A percentile compares a stretch with the other conserved stretches of the same genome.
phyloP scores from a whole-genome alignment of 2,888 invertebrate species.

The Ormyrus nitidulus region DNA sequence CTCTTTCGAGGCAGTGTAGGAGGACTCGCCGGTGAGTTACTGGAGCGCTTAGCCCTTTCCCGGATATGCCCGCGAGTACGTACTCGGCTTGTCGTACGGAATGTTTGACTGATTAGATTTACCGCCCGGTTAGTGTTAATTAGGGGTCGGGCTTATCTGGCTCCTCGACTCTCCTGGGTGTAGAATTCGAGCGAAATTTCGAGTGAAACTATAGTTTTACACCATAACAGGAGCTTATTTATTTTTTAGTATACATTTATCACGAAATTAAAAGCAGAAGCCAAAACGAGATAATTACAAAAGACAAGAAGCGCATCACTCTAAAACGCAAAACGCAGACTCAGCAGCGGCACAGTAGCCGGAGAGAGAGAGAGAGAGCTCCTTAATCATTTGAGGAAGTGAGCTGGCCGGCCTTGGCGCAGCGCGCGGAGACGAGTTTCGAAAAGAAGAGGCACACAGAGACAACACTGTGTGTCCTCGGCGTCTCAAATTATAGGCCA shows the following conservation, averaged over 20 bases:
- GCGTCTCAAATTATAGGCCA: constrained; percentile 52
- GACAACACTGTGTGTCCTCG: not conserved
- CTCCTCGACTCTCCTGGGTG: not conserved
- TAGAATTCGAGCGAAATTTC: too few relatives aligned
- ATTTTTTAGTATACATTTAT: too few relatives aligned
- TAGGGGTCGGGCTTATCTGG: too few relatives aligned
- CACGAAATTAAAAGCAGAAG: too few relatives aligned
- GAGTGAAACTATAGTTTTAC: too few relatives aligned
- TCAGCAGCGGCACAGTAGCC: too few relatives aligned
- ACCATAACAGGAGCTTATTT: too few relatives aligned
- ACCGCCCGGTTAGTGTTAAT: too few relatives aligned
- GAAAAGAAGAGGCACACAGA: not conserved
- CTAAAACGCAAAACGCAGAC: too few relatives aligned
- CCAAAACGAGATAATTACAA: too few relatives aligned
- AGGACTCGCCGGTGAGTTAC: not conserved
- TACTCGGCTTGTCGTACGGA: too few relatives aligned
- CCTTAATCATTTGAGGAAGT: constrained; percentile 51
- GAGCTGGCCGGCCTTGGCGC: constrained; percentile 36
- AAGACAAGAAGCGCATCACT: too few relatives aligned
- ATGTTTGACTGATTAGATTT: constrained; percentile 11
- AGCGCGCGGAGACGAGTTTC: not conserved
- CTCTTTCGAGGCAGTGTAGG: constrained; percentile 4
- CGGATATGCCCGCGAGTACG: not conserved
- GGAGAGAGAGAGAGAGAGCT: not conserved
- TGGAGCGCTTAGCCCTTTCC: constrained; percentile 15